These are phyloP conservation scores for Diloba caeruleocephala DNA, from an alignment of 2,888 invertebrate genomes.

Conservation along the genomic window DNA sequence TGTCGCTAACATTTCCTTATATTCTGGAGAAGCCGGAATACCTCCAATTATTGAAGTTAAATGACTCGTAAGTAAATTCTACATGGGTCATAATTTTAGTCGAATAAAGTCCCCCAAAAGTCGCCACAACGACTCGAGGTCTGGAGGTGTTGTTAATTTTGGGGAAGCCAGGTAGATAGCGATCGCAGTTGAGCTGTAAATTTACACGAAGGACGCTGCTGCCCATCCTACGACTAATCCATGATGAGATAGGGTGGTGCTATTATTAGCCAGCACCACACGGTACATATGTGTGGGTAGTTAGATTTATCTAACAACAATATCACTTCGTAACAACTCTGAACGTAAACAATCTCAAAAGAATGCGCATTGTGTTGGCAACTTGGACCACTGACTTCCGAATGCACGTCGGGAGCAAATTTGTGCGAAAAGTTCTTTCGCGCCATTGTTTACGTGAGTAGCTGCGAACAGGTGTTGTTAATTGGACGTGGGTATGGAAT, in stretches of 20 bases:
- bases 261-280: no score
- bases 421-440: conserved; percentile 56
- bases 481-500: conserved; percentile 49
- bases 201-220: no score
- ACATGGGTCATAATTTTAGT: no score
- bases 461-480: conserved; percentile 46
- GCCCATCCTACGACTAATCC: no score
- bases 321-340: conserved; percentile 45
- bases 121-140: no score
- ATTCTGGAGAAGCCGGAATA: conserved; percentile 13
- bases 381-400: conserved; percentile 67
- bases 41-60: conserved; percentile 13
- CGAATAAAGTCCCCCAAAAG: no score
- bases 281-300: conserved; percentile 7
- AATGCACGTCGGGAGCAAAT: conserved; percentile 50
- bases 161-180: no score
- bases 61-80: conserved; percentile 2
- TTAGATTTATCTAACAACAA: conserved; percentile 42
- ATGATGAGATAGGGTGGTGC: no score
- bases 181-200: no score
- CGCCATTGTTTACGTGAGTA: conserved; percentile 46
- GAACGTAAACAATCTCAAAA: conserved; percentile 60
- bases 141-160: no score
- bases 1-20: conserved; percentile 30
- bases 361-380: conserved; percentile 73